Percentiles rank a stretch among this genome's conserved stretches.
These are phyloP conservation scores for Orbicella faveolata DNA, from an alignment of 64 coral and sea anemone species.

Conservation along the genomic window DNA sequence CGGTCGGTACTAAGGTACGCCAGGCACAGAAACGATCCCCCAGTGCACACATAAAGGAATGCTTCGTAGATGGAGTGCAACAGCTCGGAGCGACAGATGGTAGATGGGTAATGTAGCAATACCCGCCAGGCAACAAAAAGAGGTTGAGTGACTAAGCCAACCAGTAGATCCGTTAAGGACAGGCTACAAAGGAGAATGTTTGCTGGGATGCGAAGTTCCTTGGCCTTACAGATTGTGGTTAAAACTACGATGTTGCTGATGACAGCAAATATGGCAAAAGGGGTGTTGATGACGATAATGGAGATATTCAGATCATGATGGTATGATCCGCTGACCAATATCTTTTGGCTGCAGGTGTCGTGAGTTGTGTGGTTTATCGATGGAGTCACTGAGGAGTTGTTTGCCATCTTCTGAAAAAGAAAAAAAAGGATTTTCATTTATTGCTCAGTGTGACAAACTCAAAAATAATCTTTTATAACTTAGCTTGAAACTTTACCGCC, in stretches of 20 bases:
- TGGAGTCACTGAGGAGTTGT: not conserved
- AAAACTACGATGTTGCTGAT: constrained; percentile 16
- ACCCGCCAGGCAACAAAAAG: constrained; percentile 45
- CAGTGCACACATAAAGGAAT: constrained; percentile 31
- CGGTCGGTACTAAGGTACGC: constrained; percentile 45
- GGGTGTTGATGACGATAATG: constrained; percentile 30
- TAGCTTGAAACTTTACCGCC: too few relatives aligned
- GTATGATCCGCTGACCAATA: not conserved
- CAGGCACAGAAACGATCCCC: constrained; percentile 42
- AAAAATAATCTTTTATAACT: too few relatives aligned
- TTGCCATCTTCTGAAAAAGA: constrained; percentile 8
- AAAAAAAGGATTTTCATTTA: not conserved
- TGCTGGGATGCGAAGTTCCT: constrained; percentile 32
- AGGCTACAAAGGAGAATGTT: constrained; percentile 42
- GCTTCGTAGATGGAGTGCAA: constrained; percentile 41
- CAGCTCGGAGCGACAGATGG: constrained; percentile 16
- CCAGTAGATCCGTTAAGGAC: constrained; percentile 37
- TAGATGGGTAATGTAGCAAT: constrained; percentile 38
- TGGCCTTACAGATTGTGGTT: not conserved
- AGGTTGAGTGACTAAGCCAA: constrained; percentile 41
- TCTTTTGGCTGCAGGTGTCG: not conserved
- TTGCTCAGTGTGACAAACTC: too few relatives aligned
- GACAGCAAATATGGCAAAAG: constrained; percentile 49
- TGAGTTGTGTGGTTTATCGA: not conserved
- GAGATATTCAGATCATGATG: constrained; percentile 35